Evolutionary conservation across 2,888 invertebrate genomes (phyloP), one percentile per base, ranked within the genome.

Genomic region (Andrena chrysosceles): DNA sequence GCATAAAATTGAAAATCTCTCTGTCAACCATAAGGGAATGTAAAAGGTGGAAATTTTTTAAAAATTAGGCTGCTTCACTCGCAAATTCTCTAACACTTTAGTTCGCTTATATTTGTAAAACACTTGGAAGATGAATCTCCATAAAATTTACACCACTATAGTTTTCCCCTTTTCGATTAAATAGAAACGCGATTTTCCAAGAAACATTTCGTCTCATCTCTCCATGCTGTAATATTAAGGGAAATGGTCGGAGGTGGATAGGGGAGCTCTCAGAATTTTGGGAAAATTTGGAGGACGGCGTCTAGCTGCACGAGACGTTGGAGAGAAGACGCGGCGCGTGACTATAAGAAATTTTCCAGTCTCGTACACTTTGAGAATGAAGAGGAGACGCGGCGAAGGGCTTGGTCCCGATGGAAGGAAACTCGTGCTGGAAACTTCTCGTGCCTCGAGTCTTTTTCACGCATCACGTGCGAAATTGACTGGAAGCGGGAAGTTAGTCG

Each of bases 381-480:
- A 56, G 16, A 31, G 23, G 48, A 23, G 69, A 71, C 20, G 60
- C 59, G 16, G 66, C 52, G 66, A 56, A 33, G 31, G 26, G 23
- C 26, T 54, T 5, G 48, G 69, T 70, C 69, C 77, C 82, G 56
- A 23, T 42, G 74, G 64, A 56, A 70, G 52, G 79, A 72, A 81
- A 78, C 73, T 75, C 66, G 63, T 33, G 62, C 56, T 2, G 33
- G 63, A 68, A 75, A 56, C 56, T 56, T 81, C 59, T 69, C 56
- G 52, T 49, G 31, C 66, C 66, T 33, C 48, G 62, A 73, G 69
- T 82, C 78, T 77, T 77, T 78, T 75, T 84, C 84, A 75, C 78
- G 78, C 77, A 78, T 84, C 85, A 71, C 78, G 82, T 84, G 82
- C 77, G 69, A 84, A 84, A 85, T 85, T 75, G 84, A 84, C 72